A percentile compares a stretch with the other conserved stretches of the same genome.
These are phyloP conservation scores for Pseudolycoriella hygida DNA, from an alignment of 2,888 invertebrate genomes.

Conservation along the genomic window DNA sequence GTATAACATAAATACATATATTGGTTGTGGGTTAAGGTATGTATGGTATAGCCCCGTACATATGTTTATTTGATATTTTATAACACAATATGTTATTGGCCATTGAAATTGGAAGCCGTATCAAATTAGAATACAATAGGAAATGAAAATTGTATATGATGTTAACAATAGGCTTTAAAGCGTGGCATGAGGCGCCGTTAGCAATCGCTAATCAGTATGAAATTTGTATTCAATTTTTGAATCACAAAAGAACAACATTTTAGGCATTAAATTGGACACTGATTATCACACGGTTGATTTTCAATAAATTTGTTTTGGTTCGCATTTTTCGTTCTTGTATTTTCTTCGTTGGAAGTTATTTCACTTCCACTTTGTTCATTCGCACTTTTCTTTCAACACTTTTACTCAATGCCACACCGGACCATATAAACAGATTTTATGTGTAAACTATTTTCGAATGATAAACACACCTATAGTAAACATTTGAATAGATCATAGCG, in stretches of 20 bases:
- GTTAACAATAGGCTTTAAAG: slow-evolving; percentile 5
- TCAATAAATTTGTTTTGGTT: neutral
- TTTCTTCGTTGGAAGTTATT: neutral
- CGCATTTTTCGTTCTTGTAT: neutral
- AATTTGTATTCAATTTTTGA: neutral
- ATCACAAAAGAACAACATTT: neutral
- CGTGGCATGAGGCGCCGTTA: slow-evolving; percentile 7
- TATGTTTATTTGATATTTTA: neutral
- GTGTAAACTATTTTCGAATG: too few species aligned
- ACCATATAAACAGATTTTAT: too few species aligned
- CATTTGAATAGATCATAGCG: too few species aligned
- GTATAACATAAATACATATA: too few species aligned
- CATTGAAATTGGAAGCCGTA: slow-evolving; percentile 4
- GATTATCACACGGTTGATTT: neutral
- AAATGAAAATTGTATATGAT: slow-evolving; percentile 5
- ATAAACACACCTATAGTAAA: too few species aligned
- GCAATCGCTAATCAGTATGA: slow-evolving; percentile 2
- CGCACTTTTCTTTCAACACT: too few species aligned
- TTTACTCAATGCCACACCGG: too few species aligned
- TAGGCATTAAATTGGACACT: neutral
- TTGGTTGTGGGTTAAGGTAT: neutral
- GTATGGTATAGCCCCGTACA: neutral
- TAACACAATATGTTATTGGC: neutral
- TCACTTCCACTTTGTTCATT: neutral
- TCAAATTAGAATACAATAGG: slow-evolving; percentile 8